Conservation (phyloP, 2,888 invertebrate species). For the Chrysodeixis includens region DNA sequence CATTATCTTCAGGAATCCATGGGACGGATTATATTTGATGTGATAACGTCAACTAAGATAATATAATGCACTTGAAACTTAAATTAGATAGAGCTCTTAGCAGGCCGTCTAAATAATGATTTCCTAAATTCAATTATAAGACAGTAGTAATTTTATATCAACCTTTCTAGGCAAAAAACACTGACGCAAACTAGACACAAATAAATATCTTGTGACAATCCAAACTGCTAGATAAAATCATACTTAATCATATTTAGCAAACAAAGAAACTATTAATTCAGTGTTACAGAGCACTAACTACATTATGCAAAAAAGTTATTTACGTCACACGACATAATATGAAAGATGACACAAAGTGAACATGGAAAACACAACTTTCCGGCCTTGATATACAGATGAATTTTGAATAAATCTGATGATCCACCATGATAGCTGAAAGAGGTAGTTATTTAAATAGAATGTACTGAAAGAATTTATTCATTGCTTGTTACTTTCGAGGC, state of each 20-base stretch:
- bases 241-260: constrained; percentile 2
- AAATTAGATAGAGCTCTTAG: too few species aligned
- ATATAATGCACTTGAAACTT: too few species aligned
- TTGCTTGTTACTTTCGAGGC: constrained; percentile 14
- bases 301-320: constrained; percentile 25
- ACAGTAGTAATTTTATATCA: too few species aligned
- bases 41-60: too few species aligned
- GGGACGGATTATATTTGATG: too few species aligned
- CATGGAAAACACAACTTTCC: constrained; percentile 14
- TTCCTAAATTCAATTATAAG: too few species aligned
- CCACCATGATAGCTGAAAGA: constrained; percentile 4
- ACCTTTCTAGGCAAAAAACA: neutral
- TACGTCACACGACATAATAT: constrained; percentile 40
- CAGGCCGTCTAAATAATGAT: too few species aligned
- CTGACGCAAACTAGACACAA: neutral
- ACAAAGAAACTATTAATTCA: constrained; percentile 3
- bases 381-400: neutral
- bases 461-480: constrained; percentile 9
- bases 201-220: neutral
- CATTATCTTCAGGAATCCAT: too few species aligned
- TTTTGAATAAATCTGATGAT: neutral
- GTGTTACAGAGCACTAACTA: constrained; percentile 10
- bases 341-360: neutral
- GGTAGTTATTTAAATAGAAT: neutral
- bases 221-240: neutral